Conservation (phyloP, 2,113 vertebrate species). For the Hyaena hyaena region DNA sequence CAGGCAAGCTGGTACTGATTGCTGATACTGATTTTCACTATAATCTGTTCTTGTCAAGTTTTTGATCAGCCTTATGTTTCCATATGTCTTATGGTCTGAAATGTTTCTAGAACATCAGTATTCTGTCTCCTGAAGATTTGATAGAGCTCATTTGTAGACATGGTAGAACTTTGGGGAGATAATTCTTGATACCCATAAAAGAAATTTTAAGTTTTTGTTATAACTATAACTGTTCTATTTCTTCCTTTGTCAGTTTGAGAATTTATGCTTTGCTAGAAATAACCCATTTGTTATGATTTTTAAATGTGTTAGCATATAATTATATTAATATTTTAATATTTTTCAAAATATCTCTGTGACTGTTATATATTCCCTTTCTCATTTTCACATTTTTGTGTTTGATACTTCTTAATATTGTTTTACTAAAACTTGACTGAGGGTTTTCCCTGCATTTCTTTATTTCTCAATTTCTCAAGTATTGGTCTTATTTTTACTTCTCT, state of each 20-base stretch:
- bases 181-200: not conserved
- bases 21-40: not conserved
- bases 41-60: not conserved
- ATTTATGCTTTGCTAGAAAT: not conserved
- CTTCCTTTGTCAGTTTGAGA: not conserved
- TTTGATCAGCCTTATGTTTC: not conserved
- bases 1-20: conserved; percentile 95
- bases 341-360: not conserved
- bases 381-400: conserved; percentile 20
- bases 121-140: conserved; percentile 31
- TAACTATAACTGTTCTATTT: conserved; percentile 15
- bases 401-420: not conserved
- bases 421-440: not conserved
- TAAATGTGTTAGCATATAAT: not conserved
- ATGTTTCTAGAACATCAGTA: not conserved
- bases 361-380: not conserved
- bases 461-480: not conserved
- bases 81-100: not conserved
- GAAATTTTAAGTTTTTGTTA: not conserved
- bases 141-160: not conserved
- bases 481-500: conserved; percentile 1
- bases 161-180: not conserved
- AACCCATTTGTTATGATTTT: not conserved
- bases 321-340: not conserved
- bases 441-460: not conserved